These are phyloP conservation scores for Scaptomyza pallida DNA, from an alignment of 1,140 invertebrate species.

Conservation along the genomic window DNA sequence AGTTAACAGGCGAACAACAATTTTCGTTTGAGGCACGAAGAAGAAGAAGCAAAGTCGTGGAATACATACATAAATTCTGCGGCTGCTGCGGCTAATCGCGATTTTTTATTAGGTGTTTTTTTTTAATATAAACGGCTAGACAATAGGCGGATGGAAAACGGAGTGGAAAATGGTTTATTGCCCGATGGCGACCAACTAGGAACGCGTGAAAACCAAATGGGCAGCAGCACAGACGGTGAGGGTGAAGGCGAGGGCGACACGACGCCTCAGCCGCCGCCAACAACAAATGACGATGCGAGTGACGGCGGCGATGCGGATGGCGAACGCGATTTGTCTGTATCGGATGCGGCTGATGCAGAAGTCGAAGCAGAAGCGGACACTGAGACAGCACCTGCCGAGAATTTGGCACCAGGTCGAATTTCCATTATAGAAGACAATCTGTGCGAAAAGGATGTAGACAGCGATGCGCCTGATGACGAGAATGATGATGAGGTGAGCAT, in stretches of 20 bases:
- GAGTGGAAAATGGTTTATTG: constrained; percentile 69
- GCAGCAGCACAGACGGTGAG: constrained; percentile 69
- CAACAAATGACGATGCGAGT: constrained; percentile 66
- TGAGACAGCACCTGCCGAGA: constrained; percentile 38
- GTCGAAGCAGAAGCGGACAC: constrained; percentile 36
- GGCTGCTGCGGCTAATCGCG: constrained; percentile 51
- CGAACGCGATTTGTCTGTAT: constrained; percentile 45
- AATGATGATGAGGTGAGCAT: constrained; percentile 75
- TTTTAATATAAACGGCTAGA: constrained; percentile 43
- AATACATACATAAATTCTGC: constrained; percentile 64
- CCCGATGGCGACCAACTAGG: constrained; percentile 60
- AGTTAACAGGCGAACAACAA: constrained; percentile 17
- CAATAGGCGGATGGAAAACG: constrained; percentile 69
- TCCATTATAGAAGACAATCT: constrained; percentile 59
- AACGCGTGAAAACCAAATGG: constrained; percentile 64
- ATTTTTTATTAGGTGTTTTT: constrained; percentile 42
- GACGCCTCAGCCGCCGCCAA: constrained; percentile 58
- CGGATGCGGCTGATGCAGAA: constrained; percentile 42
- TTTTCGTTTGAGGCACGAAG: constrained; percentile 18
- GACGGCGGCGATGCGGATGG: constrained; percentile 45
- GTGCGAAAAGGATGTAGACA: constrained; percentile 78
- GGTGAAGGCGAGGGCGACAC: constrained; percentile 52
- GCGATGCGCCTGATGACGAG: constrained; percentile 75
- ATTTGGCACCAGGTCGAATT: constrained; percentile 17
- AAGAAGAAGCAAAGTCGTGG: constrained; percentile 22